These are phyloP conservation scores for Chelonus insularis DNA, from an alignment of 1,140 invertebrate genomes.

Conservation along the genomic window DNA sequence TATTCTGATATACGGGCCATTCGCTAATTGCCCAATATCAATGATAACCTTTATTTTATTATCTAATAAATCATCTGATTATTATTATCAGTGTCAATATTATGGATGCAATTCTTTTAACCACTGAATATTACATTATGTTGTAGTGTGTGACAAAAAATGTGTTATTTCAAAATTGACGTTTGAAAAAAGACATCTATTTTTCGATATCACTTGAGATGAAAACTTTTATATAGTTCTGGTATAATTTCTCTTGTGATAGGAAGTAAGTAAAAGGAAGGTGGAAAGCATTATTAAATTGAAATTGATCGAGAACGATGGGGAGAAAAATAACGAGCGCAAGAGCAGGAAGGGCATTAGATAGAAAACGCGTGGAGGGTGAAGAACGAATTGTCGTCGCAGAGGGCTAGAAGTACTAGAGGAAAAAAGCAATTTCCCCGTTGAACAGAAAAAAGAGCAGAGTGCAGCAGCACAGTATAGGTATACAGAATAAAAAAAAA, in stretches of 20 bases:
- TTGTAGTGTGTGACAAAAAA: too few relatives aligned
- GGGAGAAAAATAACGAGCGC: conserved; percentile 19
- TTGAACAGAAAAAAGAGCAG: conserved; percentile 16
- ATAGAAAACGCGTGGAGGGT: conserved; percentile 13
- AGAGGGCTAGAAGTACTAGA: conserved; percentile 15
- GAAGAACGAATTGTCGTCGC: conserved; percentile 15
- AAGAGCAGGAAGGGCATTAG: not conserved
- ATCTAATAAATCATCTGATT: too few relatives aligned
- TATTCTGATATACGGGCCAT: too few relatives aligned
- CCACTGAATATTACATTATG: too few relatives aligned
- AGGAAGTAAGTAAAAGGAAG: not conserved
- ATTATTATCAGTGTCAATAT: too few relatives aligned
- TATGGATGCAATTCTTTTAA: too few relatives aligned
- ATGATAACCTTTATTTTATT: too few relatives aligned
- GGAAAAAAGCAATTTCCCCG: conserved; percentile 35
- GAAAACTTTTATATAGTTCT: conserved; percentile 2
- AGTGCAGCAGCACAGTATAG: not conserved
- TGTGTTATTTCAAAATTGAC: too few relatives aligned
- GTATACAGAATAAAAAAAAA: not conserved
- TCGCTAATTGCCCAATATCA: too few relatives aligned
- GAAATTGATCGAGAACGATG: conserved; percentile 29
- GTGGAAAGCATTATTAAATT: conserved; percentile 25
- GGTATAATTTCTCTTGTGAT: conserved; percentile 10
- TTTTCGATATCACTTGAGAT: not conserved
- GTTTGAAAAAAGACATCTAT: not conserved